Evolutionary conservation across 2,888 invertebrate genomes (phyloP).

Genomic region (Notocelia uddmanniana): DNA sequence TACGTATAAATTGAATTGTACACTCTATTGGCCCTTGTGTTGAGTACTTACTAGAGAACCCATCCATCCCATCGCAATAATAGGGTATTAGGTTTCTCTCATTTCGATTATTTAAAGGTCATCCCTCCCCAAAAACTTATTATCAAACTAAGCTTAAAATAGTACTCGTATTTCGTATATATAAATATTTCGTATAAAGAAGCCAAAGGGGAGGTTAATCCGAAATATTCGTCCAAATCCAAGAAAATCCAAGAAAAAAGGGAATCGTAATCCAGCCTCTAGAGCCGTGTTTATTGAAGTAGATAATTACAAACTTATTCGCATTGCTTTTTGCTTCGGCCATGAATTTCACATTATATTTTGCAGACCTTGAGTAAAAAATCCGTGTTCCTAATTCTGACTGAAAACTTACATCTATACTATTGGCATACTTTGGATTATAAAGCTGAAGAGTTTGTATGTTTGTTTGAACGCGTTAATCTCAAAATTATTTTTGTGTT

Average conservation of each 20-base stretch:
- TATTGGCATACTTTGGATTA: too few relatives aligned
- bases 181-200: not conserved
- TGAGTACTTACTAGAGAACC: too few relatives aligned
- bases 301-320: slow-evolving; percentile 45
- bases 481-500: too few relatives aligned
- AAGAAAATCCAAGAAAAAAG: slow-evolving; percentile 35
- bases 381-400: not conserved
- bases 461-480: too few relatives aligned
- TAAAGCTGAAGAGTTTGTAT: too few relatives aligned
- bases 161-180: slow-evolving; percentile 8
- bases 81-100: not conserved
- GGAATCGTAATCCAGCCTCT: slow-evolving; percentile 26
- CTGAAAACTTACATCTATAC: too few relatives aligned
- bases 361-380: slow-evolving; percentile 7
- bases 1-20: slow-evolving; percentile 17
- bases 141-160: not conserved
- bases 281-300: slow-evolving; percentile 44
- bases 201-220: slow-evolving; percentile 24
- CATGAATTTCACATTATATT: slow-evolving; percentile 38
- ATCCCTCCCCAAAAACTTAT: not conserved
- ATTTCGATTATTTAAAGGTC: not conserved
- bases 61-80: not conserved
- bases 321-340: slow-evolving; percentile 14
- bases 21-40: not conserved
- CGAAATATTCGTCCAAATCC: slow-evolving; percentile 36